Percentiles rank a stretch among this genome's conserved stretches.
These are phyloP conservation scores for Alcedo atthis DNA, from an alignment of 2,797 vertebrate genomes.

Conservation along the genomic window DNA sequence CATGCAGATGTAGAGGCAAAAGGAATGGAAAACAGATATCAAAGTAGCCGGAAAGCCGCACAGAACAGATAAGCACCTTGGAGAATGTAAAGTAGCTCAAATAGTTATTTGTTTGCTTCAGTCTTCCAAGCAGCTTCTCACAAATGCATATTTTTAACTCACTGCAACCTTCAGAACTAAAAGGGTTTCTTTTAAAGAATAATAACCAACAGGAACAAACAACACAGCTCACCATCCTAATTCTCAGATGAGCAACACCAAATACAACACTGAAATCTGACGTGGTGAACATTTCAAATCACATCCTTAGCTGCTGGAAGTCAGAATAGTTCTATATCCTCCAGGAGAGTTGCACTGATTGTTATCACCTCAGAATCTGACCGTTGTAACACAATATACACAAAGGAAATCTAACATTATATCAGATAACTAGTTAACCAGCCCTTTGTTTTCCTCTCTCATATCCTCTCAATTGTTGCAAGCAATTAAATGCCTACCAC, in stretches of 20 bases:
- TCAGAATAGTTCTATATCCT: background rate
- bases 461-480: slow-evolving; percentile 65
- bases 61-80: background rate
- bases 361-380: slow-evolving; percentile 1
- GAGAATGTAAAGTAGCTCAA: background rate
- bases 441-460: slow-evolving; percentile 58
- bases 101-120: background rate
- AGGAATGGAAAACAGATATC: background rate
- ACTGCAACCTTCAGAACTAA: background rate
- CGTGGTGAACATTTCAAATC: background rate
- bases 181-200: background rate
- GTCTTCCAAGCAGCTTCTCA: background rate
- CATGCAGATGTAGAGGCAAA: background rate
- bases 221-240: background rate
- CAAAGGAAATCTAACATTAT: slow-evolving; percentile 10
- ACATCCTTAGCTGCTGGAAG: background rate
- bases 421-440: slow-evolving; percentile 39
- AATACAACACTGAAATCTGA: background rate
- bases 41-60: background rate
- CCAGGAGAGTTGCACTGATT: background rate
- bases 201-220: background rate
- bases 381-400: background rate
- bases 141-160: background rate
- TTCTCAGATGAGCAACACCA: background rate
- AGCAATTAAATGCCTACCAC: slow-evolving; percentile 83